Evolutionary conservation across 2,113 vertebrate genomes (phyloP).

Genomic region (Coptodon bakossiorum): DNA sequence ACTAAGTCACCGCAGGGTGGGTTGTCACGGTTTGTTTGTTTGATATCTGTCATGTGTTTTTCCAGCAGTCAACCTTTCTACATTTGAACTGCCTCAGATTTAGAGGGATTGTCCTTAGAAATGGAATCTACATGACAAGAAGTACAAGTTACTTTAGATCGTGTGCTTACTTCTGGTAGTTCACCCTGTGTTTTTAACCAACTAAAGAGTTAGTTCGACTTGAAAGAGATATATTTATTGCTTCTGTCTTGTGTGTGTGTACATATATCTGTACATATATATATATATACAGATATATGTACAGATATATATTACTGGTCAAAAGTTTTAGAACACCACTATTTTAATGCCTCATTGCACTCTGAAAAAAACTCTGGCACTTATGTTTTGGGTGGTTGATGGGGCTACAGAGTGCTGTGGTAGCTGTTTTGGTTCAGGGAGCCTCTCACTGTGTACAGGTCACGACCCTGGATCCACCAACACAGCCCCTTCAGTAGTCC

Average conservation of each 20-base stretch:
- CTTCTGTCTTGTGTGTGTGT: not conserved
- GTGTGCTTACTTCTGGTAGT: not conserved
- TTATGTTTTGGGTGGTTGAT: not conserved
- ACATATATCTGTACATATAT: not conserved
- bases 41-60: not conserved
- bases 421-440: not conserved
- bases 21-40: not conserved
- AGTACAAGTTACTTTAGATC: not conserved
- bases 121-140: not conserved
- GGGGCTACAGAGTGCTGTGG: not conserved
- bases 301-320: not conserved
- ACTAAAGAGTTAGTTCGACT: not conserved
- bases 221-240: not conserved
- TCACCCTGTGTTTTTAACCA: not conserved
- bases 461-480: not conserved
- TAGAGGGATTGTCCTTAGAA: not conserved
- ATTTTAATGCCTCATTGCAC: not conserved
- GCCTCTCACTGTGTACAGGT: not conserved
- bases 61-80: not conserved
- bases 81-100: not conserved
- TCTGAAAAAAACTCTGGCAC: not conserved
- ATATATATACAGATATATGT: not conserved
- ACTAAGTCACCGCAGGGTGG: not conserved
- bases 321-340: not conserved
- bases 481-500: not conserved